Percentiles rank a stretch among this genome's conserved stretches.
Evolutionary conservation across 2,113 vertebrate species (phyloP).

Genomic region (Podiceps cristatus): DNA sequence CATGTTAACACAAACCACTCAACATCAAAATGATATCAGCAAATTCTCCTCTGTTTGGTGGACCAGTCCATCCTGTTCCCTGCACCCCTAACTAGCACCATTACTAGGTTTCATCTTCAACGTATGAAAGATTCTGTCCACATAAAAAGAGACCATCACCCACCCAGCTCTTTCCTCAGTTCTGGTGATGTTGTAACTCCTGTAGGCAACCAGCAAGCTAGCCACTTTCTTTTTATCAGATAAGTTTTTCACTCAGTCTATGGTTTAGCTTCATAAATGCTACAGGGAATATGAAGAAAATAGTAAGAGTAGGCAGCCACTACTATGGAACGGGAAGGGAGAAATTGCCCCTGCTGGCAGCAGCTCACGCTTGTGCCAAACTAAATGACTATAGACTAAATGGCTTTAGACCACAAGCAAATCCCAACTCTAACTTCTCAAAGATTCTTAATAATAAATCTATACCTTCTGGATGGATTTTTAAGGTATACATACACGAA

Average conservation of each 20-base stretch:
- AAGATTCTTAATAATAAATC: not conserved
- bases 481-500: not conserved
- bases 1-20: not conserved
- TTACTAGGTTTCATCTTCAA: not conserved
- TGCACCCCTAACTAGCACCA: rapidly evolving
- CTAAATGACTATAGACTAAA: not conserved
- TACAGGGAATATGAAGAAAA: not conserved
- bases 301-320: not conserved
- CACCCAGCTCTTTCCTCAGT: not conserved
- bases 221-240: not conserved
- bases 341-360: not conserved
- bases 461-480: not conserved
- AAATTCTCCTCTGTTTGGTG: not conserved
- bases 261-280: not conserved
- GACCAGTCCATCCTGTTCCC: not conserved
- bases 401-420: not conserved
- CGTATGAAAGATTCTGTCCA: no score
- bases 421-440: not conserved
- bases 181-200: not conserved
- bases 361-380: not conserved
- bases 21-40: not conserved
- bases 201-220: not conserved
- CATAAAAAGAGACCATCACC: not conserved
- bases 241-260: not conserved
- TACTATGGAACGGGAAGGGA: not conserved